A percentile compares a stretch with the other conserved stretches of the same genome.
Evolutionary conservation across 2,888 invertebrate species (phyloP).

Genomic region (Drosophila nr. medialis): DNA sequence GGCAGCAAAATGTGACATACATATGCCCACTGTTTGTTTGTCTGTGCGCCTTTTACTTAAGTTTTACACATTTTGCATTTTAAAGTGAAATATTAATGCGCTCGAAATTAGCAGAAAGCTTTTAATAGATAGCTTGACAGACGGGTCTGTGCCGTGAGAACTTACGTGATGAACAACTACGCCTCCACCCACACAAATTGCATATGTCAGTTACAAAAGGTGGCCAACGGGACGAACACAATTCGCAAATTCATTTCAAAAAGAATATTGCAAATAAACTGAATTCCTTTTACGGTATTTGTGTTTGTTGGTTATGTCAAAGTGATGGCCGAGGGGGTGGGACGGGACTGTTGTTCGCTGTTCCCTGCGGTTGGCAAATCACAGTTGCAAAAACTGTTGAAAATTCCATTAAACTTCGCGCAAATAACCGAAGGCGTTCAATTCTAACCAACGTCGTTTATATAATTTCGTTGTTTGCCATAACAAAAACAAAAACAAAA

Average conservation of each 20-base stretch:
- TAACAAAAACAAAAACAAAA: conserved; percentile 64
- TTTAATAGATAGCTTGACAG: conserved; percentile 47
- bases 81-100: conserved; percentile 66
- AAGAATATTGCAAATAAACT: conserved; percentile 45
- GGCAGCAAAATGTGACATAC: conserved; percentile 61
- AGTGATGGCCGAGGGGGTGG: neutral
- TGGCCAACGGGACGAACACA: conserved; percentile 15
- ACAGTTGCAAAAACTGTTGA: conserved; percentile 79
- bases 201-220: conserved; percentile 71
- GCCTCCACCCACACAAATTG: conserved; percentile 47
- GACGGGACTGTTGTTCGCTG: neutral
- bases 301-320: conserved; percentile 26
- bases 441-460: conserved; percentile 80
- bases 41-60: conserved; percentile 22
- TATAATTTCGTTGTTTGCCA: conserved; percentile 78
- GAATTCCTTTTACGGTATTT: conserved; percentile 28
- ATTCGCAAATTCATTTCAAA: conserved; percentile 62
- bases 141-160: conserved; percentile 2
- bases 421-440: conserved; percentile 83
- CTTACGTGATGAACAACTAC: conserved; percentile 4
- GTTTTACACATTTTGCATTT: conserved; percentile 49
- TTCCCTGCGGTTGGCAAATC: conserved; percentile 67
- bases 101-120: conserved; percentile 47
- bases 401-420: conserved; percentile 83
- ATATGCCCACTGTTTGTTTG: conserved; percentile 37